Evolutionary conservation across 2,888 invertebrate species (phyloP).

Genomic region (Conomelus anceps): DNA sequence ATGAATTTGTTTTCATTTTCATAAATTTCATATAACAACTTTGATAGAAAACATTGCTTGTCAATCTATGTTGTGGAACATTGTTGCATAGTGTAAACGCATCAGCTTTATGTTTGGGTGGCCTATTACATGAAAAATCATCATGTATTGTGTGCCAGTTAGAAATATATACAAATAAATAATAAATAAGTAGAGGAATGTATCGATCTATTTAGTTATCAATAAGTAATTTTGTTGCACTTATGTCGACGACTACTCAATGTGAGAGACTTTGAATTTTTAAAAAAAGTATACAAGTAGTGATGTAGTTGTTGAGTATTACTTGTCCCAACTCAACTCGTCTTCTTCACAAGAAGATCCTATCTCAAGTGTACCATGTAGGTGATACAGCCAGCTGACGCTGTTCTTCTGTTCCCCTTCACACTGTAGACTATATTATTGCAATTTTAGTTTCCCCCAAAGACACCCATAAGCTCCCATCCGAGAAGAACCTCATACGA

Average conservation of each 20-base stretch:
- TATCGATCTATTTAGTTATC: too few species aligned
- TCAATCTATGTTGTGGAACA: too few species aligned
- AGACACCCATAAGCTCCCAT: background rate
- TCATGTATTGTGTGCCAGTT: too few species aligned
- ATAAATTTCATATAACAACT: too few species aligned
- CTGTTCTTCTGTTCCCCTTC: background rate
- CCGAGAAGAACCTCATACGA: background rate
- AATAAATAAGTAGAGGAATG: too few species aligned
- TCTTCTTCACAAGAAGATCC: background rate
- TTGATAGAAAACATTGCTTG: too few species aligned
- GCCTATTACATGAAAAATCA: too few species aligned
- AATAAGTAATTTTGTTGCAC: background rate
- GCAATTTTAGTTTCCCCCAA: background rate
- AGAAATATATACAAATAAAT: too few species aligned
- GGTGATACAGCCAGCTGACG: background rate
- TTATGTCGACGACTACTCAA: background rate
- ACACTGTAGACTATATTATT: background rate
- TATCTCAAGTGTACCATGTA: background rate
- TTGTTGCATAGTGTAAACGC: too few species aligned
- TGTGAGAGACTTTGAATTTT: background rate
- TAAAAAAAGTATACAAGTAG: background rate
- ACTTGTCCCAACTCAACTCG: too few species aligned
- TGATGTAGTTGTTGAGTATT: background rate
- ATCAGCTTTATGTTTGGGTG: too few species aligned
- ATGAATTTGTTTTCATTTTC: too few species aligned